Percentiles rank a stretch among this genome's conserved stretches.
phyloP scores from a whole-genome alignment of 2,113 vertebrate species.

The Pantherophis guttatus region DNA sequence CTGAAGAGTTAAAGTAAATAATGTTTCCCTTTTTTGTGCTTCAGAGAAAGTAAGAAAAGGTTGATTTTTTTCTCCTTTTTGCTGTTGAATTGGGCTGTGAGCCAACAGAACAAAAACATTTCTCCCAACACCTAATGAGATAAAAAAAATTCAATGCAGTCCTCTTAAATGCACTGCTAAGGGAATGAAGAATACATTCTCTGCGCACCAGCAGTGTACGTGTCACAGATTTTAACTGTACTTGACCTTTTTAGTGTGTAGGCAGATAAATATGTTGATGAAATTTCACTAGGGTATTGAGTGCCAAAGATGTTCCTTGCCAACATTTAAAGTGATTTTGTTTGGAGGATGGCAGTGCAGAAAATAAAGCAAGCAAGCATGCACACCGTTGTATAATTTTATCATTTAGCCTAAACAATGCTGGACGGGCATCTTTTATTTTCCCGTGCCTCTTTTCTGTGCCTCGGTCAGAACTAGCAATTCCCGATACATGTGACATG shows the following conservation, averaged over 20 bases:
- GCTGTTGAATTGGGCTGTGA: constrained; percentile 51
- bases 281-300: constrained; percentile 21
- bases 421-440: neutral
- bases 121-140: constrained; percentile 56
- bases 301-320: constrained; percentile 22
- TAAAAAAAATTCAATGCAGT: constrained; percentile 57
- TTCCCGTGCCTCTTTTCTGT: constrained; percentile 4
- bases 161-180: constrained; percentile 59
- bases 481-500: constrained; percentile 52
- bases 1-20: constrained; percentile 20
- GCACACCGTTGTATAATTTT: neutral
- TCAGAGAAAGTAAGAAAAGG: constrained; percentile 22
- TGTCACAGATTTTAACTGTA: constrained; percentile 56
- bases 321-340: neutral
- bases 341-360: constrained; percentile 18
- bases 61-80: neutral
- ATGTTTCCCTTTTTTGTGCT: constrained; percentile 6
- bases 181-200: constrained; percentile 58
- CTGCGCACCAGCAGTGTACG: constrained; percentile 35
- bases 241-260: constrained; percentile 30
- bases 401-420: neutral
- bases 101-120: constrained; percentile 63
- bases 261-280: constrained; percentile 33
- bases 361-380: neutral
- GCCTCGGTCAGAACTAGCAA: constrained; percentile 38